Conservation (phyloP, 2,113 vertebrate species). For the Dipodomys spectabilis region DNA sequence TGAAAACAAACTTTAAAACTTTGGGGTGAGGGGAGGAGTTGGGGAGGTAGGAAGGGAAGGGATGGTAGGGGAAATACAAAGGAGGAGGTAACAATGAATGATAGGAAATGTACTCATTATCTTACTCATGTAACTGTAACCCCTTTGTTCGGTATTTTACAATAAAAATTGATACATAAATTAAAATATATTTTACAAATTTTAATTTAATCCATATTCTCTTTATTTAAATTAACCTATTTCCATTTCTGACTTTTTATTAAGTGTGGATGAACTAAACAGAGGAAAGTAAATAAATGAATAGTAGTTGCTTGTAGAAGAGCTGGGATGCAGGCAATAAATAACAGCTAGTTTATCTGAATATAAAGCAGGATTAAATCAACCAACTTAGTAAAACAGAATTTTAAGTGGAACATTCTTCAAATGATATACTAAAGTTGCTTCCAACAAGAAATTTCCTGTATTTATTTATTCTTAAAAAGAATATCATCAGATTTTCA, state of each 20-base stretch:
- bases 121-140: no score
- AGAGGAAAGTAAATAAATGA: not conserved
- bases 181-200: not conserved
- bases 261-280: not conserved
- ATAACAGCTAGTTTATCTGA: constrained; percentile 77
- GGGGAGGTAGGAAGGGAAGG: no score
- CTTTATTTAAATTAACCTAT: not conserved
- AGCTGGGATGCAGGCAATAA: constrained; percentile 53
- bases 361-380: constrained; percentile 77
- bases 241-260: not conserved
- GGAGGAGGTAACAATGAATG: no score
- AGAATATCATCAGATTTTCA: constrained; percentile 52
- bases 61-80: no score
- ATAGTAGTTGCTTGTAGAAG: constrained; percentile 38
- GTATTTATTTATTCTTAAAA: constrained; percentile 64
- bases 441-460: not conserved
- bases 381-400: constrained; percentile 69
- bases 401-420: constrained; percentile 76
- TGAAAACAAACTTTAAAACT: no score
- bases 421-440: constrained; percentile 64
- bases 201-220: not conserved
- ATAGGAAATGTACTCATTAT: no score
- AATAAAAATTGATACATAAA: no score
- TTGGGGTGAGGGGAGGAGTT: no score
- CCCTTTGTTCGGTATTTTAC: no score